Conservation (phyloP, 2,797 vertebrate genomes). For the Propithecus deckenii region DNA sequence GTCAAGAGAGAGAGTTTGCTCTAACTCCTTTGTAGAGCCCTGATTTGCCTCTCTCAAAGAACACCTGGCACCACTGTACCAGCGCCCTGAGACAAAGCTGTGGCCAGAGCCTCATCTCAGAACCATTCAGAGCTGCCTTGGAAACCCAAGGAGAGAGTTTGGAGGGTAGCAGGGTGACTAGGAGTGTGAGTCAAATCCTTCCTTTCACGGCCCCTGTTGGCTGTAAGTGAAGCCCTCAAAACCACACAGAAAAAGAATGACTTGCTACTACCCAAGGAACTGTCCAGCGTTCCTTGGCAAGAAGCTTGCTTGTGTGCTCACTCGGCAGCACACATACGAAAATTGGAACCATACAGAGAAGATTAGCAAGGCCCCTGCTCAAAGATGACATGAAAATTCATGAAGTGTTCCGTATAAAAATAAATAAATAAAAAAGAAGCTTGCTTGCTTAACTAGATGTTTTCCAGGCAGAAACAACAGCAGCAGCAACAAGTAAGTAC, state of each 20-base stretch:
- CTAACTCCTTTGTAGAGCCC: not conserved
- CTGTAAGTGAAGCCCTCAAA: not conserved
- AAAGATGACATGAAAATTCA: not conserved
- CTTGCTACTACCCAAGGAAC: not conserved
- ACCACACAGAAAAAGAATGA: not conserved
- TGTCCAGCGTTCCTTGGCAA: slow-evolving; percentile 8
- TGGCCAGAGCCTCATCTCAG: not conserved
- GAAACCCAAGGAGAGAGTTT: not conserved
- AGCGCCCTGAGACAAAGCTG: not conserved
- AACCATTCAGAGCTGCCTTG: not conserved
- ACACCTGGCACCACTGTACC: not conserved
- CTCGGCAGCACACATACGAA: not conserved
- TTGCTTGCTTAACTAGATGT: not conserved
- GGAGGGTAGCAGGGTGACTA: not conserved
- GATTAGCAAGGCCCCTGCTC: not conserved
- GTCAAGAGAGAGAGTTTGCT: not conserved
- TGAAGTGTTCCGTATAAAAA: not conserved
- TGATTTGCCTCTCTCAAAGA: not conserved
- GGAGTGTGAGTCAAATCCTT: not conserved
- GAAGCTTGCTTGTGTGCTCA: not conserved
- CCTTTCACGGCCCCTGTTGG: not conserved
- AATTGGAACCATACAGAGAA: not conserved
- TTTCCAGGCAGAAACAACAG: not conserved
- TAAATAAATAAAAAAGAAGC: not conserved
- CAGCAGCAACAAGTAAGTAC: not conserved